These are phyloP conservation scores for Anguilla rostrata DNA, from an alignment of 2,113 vertebrate species.

Conservation along the genomic window DNA sequence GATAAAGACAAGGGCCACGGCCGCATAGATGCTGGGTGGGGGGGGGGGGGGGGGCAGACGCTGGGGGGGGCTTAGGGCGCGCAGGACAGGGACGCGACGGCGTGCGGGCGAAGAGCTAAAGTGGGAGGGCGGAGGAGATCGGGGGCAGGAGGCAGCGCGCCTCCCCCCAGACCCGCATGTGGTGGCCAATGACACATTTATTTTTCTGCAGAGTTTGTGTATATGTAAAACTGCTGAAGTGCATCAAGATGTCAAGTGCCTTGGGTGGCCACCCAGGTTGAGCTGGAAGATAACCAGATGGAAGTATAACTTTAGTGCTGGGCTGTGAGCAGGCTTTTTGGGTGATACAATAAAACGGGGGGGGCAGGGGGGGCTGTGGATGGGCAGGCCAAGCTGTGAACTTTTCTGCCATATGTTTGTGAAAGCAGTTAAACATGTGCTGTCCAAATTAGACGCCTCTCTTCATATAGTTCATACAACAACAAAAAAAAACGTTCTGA, in stretches of 20 bases:
- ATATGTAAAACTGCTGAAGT: conserved; percentile 99
- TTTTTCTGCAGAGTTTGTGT: conserved; percentile 99
- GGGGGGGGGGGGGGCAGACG: conserved; percentile 26
- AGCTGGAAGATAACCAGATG: conserved; percentile 99
- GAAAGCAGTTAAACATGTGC: conserved; percentile 43
- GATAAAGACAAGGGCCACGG: background rate
- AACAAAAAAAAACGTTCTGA: too few relatives aligned
- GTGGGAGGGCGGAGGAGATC: conserved; percentile 61
- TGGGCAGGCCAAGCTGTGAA: conserved; percentile 36
- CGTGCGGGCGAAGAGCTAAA: conserved; percentile 46
- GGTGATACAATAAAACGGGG: conserved; percentile 35
- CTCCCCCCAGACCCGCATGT: conserved; percentile 90
- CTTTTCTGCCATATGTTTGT: conserved; percentile 42
- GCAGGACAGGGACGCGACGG: conserved; percentile 43
- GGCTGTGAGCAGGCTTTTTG: conserved; percentile 65
- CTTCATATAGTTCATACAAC: conserved; percentile 24
- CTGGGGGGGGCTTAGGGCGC: conserved; percentile 30
- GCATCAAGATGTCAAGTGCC: conserved; percentile 99
- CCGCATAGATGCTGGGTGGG: conserved; percentile 14
- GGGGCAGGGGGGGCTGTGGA: conserved; percentile 23
- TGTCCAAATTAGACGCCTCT: conserved; percentile 38
- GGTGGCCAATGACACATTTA: conserved; percentile 99
- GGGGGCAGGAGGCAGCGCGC: conserved; percentile 69
- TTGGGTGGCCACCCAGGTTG: conserved; percentile 98
- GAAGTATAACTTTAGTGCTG: conserved; percentile 85